These are phyloP conservation scores for Drosophila baimaii DNA, from an alignment of 1,140 invertebrate species.

Conservation along the genomic window DNA sequence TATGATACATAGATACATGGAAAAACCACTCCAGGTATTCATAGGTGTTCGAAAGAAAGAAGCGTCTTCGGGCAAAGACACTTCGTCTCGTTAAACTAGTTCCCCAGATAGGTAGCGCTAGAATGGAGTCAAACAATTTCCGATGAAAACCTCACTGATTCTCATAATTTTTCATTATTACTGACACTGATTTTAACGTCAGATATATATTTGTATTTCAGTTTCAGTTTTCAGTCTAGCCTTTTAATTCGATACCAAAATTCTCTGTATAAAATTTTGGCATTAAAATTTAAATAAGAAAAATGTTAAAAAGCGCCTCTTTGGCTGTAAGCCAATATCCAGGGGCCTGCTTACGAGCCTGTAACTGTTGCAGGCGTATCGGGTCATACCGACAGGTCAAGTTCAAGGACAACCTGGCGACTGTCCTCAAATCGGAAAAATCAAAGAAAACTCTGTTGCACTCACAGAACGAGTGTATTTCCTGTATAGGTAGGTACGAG, in stretches of 20 bases:
- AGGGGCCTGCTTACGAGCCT: not conserved
- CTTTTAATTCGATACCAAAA: slow-evolving; percentile 10
- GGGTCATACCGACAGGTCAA: not conserved
- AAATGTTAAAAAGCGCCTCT: slow-evolving; percentile 30
- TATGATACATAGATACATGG: too few species aligned
- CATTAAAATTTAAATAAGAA: not conserved
- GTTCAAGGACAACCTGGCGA: too few species aligned
- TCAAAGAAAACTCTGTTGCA: not conserved
- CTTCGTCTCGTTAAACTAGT: too few species aligned
- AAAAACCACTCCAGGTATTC: too few species aligned
- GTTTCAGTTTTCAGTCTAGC: slow-evolving; percentile 2
- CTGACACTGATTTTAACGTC: too few species aligned
- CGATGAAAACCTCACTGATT: too few species aligned
- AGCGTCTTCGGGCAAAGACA: too few species aligned
- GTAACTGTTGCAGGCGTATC: not conserved
- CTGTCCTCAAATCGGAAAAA: not conserved
- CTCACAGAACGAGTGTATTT: slow-evolving; percentile 1
- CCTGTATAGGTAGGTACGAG: not conserved
- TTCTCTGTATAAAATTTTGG: slow-evolving; percentile 26
- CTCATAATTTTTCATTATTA: too few species aligned
- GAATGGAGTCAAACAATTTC: too few species aligned
- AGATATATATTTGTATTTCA: not conserved
- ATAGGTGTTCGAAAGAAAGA: too few species aligned
- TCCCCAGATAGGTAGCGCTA: too few species aligned
- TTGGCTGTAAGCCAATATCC: slow-evolving; percentile 12